Percentiles rank a stretch among this genome's conserved stretches.
Conservation (phyloP, 1,140 invertebrate genomes). For the Pseudomyrmex gracilis region DNA sequence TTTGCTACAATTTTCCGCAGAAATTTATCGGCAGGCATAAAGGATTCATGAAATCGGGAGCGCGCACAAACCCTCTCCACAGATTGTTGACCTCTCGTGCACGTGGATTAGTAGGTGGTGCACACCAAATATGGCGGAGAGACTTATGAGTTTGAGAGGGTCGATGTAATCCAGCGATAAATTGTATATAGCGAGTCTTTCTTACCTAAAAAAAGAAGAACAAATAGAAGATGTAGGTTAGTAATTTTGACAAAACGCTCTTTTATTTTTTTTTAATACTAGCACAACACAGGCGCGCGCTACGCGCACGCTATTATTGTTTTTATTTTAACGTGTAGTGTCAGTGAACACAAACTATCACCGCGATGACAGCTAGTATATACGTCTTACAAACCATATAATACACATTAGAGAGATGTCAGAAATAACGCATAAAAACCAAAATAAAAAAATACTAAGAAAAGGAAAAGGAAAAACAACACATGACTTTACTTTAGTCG, state of each 20-base stretch:
- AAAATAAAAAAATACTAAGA: too few relatives aligned
- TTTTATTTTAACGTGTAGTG: too few relatives aligned
- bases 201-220: conserved; percentile 51
- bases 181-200: neutral
- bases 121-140: conserved; percentile 7
- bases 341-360: too few relatives aligned
- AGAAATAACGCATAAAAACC: too few relatives aligned
- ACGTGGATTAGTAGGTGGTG: conserved; percentile 33
- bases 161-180: neutral
- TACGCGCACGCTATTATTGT: too few relatives aligned
- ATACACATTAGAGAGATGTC: too few relatives aligned
- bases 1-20: conserved; percentile 49
- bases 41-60: conserved; percentile 54
- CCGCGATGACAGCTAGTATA: too few relatives aligned
- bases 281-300: too few relatives aligned
- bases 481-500: too few relatives aligned
- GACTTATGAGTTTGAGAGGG: neutral
- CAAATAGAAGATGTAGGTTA: neutral
- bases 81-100: conserved; percentile 56
- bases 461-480: too few relatives aligned
- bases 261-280: too few relatives aligned
- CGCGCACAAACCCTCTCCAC: conserved; percentile 19
- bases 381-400: too few relatives aligned
- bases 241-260: neutral
- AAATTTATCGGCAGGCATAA: conserved; percentile 64